phyloP scores from a whole-genome alignment of 2,797 vertebrate species.

The Phoxinus dragarum region DNA sequence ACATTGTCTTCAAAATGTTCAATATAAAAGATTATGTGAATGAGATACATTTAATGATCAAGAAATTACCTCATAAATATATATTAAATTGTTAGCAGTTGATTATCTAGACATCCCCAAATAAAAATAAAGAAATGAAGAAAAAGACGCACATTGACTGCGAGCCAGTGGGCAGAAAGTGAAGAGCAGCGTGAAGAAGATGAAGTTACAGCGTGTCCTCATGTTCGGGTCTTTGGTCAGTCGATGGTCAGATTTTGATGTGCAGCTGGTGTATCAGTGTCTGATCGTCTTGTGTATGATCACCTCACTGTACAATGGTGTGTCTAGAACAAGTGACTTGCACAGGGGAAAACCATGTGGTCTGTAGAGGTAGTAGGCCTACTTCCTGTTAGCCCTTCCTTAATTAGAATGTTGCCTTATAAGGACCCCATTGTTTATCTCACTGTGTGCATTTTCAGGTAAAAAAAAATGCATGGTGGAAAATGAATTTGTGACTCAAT shows the following conservation, averaged over 20 bases:
- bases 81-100: not conserved
- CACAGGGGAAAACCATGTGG: conserved; percentile 19
- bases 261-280: not conserved
- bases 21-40: not conserved
- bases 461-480: not conserved
- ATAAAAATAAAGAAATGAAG: not conserved
- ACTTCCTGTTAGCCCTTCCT: not conserved
- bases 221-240: not conserved
- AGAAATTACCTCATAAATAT: not conserved
- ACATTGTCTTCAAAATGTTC: not conserved
- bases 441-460: not conserved
- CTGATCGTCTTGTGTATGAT: not conserved
- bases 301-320: not conserved
- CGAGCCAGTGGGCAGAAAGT: not conserved
- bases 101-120: not conserved
- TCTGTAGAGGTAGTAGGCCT: not conserved
- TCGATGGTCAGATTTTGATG: not conserved
- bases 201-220: not conserved
- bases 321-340: not conserved
- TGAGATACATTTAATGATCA: not conserved
- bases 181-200: not conserved
- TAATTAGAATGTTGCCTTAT: too few species aligned
- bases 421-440: too few species aligned
- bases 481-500: conserved; percentile 10
- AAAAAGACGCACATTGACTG: not conserved